These are phyloP conservation scores for Erebia ligea DNA, from an alignment of 2,888 invertebrate genomes.

Conservation along the genomic window DNA sequence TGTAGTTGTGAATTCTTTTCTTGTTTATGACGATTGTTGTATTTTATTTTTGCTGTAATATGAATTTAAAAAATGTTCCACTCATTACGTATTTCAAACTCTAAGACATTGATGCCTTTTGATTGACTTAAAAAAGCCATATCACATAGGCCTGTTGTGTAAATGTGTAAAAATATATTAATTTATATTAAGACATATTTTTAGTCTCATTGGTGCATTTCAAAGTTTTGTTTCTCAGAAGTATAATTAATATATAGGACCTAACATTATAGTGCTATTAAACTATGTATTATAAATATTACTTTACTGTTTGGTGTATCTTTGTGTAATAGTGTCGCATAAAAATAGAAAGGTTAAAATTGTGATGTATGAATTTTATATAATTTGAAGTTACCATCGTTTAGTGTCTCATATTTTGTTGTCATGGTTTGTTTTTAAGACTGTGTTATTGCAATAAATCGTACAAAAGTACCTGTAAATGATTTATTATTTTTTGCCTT, in stretches of 20 bases:
- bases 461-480: constrained; percentile 62
- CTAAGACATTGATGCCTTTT: constrained; percentile 12
- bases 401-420: constrained; percentile 68
- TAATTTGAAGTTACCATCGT: constrained; percentile 75
- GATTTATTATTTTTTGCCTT: background rate
- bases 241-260: constrained; percentile 19
- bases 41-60: constrained; percentile 7
- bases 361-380: constrained; percentile 60
- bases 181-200: constrained; percentile 67
- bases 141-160: constrained; percentile 51
- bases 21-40: constrained; percentile 10
- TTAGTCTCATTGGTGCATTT: constrained; percentile 65
- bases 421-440: constrained; percentile 77
- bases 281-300: constrained; percentile 5
- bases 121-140: constrained; percentile 31
- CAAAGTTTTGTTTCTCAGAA: constrained; percentile 53
- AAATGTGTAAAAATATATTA: constrained; percentile 72
- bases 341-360: constrained; percentile 33
- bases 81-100: constrained; percentile 26
- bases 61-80: constrained; percentile 24
- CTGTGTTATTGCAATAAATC: constrained; percentile 80
- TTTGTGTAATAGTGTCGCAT: constrained; percentile 26
- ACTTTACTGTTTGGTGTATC: constrained; percentile 20
- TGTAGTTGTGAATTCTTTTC: background rate
- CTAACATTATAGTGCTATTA: constrained; percentile 19